Evolutionary conservation across 1,140 invertebrate genomes (phyloP), one percentile per base, ranked within the genome.

Genomic region (Onthophagus taurus): DNA sequence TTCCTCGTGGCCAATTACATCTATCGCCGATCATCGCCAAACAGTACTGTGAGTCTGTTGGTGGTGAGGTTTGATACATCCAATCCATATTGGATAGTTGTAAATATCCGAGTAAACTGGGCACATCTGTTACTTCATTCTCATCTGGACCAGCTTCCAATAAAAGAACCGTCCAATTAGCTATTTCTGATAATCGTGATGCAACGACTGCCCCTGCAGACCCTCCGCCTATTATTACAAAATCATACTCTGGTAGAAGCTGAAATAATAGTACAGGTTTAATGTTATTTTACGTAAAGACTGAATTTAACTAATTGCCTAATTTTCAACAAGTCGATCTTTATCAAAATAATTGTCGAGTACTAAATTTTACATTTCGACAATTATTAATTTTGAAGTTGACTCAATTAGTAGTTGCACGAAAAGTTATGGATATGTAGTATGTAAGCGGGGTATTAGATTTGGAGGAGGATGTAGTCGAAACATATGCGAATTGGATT

Each of bases 141-240:
- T 90, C 88, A 61, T 88, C 80, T 8, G 79, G 77, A 6, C 88
- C 89, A 1, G 87, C 87, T 66, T 93, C 89, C 30, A 93, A 48
- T 1, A 92, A 68, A 34, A 92, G 61, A 1, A 92, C 80, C 1
- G 76, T 83, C 81, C 83, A 86, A 55, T 86, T 81, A 35, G 72
- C 61, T 9, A 83, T 66, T 60, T 89, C 85, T 0, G 89, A 88
- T 29, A 96, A 69, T 24, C 92, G 75, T 39, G 84, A 90, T 5
- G 91, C 91, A 20, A 96, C 68, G n/a, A 95, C 91, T 4, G 88
- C 86, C 13, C 92, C 92, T 0, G 91, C 89, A 2, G 88, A 90
- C 2, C 87, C 88, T 4, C 83, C 90, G n/a, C 92, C 92, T 24
- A 96, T 76, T 53, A 89, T 76, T 54, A 88, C 76, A 53, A 88